A percentile compares a stretch with the other conserved stretches of the same genome.
These are phyloP conservation scores for Dendronephthya gigantea DNA, from an alignment of 64 coral and sea anemone genomes.

Conservation along the genomic window DNA sequence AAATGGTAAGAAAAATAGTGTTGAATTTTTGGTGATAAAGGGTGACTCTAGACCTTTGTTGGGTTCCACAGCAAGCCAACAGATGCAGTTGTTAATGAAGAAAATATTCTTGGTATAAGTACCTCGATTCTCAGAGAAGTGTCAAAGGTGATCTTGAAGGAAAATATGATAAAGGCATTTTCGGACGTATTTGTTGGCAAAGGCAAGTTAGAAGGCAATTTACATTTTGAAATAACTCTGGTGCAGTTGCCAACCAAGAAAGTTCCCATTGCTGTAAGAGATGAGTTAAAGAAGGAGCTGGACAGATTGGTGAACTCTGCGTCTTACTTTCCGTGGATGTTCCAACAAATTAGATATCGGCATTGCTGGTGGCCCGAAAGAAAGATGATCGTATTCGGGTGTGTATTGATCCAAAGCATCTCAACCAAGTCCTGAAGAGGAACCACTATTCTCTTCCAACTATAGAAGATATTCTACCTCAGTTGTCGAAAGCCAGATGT, in stretches of 20 bases:
- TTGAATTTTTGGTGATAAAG: constrained; percentile 42
- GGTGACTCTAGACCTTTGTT: constrained; percentile 20
- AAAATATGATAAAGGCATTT: not conserved
- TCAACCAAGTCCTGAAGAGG: not conserved
- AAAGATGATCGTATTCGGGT: not conserved
- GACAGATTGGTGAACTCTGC: not conserved
- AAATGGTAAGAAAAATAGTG: constrained; percentile 38
- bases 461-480: not conserved
- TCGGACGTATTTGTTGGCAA: constrained; percentile 26
- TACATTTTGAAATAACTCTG: constrained; percentile 34
- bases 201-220: constrained; percentile 16
- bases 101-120: constrained; percentile 31
- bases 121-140: not conserved
- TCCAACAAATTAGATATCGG: constrained; percentile 15
- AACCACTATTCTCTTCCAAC: not conserved
- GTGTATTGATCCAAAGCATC: not conserved
- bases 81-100: constrained; percentile 26
- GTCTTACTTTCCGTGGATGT: not conserved
- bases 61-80: constrained; percentile 29
- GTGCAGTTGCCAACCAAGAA: constrained; percentile 38
- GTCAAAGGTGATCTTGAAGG: not conserved
- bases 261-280: constrained; percentile 23
- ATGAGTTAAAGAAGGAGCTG: constrained; percentile 23
- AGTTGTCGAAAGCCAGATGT: not conserved
- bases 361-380: not conserved